A percentile compares a stretch with the other conserved stretches of the same genome.
These are phyloP conservation scores for rabbit (Oryctolagus cuniculus) DNA, from an alignment of 2,113 vertebrate genomes.

Conservation along the genomic window DNA sequence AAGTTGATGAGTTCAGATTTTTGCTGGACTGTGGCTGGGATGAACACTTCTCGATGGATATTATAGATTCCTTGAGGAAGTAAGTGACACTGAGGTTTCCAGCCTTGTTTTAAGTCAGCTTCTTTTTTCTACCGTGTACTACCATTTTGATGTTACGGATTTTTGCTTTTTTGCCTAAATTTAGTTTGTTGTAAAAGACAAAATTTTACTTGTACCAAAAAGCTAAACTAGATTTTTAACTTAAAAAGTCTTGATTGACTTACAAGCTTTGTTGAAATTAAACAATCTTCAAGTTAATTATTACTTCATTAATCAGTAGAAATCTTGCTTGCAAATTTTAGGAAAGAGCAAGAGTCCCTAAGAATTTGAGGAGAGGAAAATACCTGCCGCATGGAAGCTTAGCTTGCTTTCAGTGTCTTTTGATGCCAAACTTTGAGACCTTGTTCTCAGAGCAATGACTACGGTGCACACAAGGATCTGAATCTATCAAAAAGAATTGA, in stretches of 20 bases:
- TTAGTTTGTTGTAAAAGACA: background rate
- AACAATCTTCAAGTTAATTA: background rate
- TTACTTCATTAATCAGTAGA: conserved; percentile 12
- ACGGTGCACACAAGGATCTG: background rate
- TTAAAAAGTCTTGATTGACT: conserved; percentile 21
- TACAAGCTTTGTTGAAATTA: conserved; percentile 27
- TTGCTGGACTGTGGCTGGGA: conserved; percentile 99
- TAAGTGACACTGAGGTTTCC: conserved; percentile 79
- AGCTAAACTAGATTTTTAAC: conserved; percentile 46
- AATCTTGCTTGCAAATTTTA: background rate
- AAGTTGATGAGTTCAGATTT: conserved; percentile 99
- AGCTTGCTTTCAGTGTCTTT: background rate
- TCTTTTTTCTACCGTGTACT: background rate
- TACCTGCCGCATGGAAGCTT: background rate
- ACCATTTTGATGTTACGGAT: background rate
- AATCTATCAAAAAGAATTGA: background rate
- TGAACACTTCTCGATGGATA: conserved; percentile 98
- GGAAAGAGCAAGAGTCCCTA: background rate
- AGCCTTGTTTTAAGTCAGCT: background rate
- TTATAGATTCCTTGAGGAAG: conserved; percentile 98
- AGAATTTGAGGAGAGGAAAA: conserved; percentile 19
- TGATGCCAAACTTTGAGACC: background rate
- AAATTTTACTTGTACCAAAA: conserved; percentile 36
- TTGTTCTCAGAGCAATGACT: background rate
- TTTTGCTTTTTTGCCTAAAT: conserved; percentile 13